Conservation (phyloP, 2,888 invertebrate genomes). For the Ptilodon capucinus region DNA sequence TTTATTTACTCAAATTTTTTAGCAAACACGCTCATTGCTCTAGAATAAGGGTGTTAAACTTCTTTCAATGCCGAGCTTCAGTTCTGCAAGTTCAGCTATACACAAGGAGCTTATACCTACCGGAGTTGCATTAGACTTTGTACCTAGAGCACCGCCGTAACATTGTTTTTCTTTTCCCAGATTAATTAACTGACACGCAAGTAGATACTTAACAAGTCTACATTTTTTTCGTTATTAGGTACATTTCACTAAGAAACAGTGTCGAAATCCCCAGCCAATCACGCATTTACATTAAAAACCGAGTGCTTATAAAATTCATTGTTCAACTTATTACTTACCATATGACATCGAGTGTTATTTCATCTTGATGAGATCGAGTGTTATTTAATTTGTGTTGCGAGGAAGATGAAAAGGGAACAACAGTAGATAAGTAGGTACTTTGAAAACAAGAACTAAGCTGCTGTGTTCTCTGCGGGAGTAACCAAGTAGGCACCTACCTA, state of each 20-base stretch:
- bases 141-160: background rate
- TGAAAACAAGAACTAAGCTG: constrained; percentile 58
- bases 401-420: constrained; percentile 44
- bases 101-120: background rate
- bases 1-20: background rate
- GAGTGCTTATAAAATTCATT: background rate
- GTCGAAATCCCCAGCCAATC: background rate
- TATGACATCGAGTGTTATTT: constrained; percentile 19
- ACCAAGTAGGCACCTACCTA: too few relatives aligned
- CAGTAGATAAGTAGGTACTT: constrained; percentile 65
- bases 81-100: background rate
- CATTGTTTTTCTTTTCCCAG: background rate
- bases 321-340: background rate
- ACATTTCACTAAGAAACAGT: background rate
- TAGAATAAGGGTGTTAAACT: background rate
- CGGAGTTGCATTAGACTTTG: background rate
- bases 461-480: constrained; percentile 53
- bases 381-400: constrained; percentile 39
- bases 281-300: background rate
- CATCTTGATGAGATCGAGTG: constrained; percentile 19
- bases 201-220: too few relatives aligned
- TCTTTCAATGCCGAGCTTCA: background rate
- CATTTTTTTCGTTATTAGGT: too few relatives aligned
- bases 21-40: background rate
- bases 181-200: background rate